Conservation (phyloP, 2,113 vertebrate species). For the Macquaria ambigua region DNA sequence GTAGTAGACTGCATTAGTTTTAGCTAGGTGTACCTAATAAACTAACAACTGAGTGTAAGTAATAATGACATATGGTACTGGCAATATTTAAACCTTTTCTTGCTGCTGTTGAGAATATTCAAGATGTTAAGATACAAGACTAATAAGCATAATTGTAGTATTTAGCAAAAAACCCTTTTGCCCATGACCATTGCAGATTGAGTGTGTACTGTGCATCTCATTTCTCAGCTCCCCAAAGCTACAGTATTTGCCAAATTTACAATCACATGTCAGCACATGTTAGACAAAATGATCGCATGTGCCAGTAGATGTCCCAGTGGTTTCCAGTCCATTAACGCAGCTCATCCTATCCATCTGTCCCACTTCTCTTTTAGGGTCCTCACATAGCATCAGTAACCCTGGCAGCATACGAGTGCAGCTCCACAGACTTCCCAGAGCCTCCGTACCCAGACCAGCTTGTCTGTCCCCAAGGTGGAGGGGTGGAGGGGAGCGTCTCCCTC, state of each 20-base stretch:
- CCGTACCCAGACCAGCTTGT: constrained; percentile 97
- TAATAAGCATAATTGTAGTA: not conserved
- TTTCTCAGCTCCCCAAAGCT: not conserved
- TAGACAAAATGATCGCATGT: not conserved
- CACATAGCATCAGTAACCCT: constrained; percentile 99
- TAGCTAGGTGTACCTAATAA: not conserved
- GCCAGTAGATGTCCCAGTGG: not conserved
- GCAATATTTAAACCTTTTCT: not conserved
- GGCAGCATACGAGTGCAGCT: constrained; percentile 98
- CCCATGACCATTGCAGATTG: not conserved
- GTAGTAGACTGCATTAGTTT: not conserved
- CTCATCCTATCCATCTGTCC: not conserved
- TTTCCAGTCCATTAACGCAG: not conserved
- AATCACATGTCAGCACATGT: not conserved
- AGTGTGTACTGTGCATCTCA: not conserved
- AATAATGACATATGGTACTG: not conserved
- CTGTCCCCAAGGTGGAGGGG: constrained; percentile 88
- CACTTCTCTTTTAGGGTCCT: constrained; percentile 88
- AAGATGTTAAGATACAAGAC: not conserved
- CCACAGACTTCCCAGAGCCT: constrained; percentile 96
- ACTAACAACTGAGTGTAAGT: not conserved
- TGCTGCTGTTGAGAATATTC: not conserved
- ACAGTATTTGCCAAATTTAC: not conserved
- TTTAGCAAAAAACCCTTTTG: not conserved
- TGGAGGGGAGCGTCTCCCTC: constrained; percentile 88